phyloP scores from a whole-genome alignment of 2,797 vertebrate species.

The Intellagama lesueurii region DNA sequence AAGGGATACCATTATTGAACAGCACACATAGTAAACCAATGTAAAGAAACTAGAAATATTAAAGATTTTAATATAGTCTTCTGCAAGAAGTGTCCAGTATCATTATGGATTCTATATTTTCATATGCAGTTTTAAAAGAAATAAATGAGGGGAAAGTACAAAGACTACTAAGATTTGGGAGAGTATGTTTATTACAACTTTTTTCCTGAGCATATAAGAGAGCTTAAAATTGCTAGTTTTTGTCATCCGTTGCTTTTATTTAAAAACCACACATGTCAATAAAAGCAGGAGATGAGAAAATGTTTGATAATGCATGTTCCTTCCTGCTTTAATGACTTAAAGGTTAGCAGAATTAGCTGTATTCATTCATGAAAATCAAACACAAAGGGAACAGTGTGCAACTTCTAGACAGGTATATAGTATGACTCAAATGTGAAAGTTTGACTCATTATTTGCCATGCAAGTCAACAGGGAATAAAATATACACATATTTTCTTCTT shows the following conservation, averaged over 20 bases:
- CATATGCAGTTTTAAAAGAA: conserved; percentile 49
- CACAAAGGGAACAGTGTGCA: conserved; percentile 48
- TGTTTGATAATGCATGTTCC: conserved; percentile 39
- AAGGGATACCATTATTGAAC: conserved; percentile 58
- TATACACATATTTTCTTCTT: neutral
- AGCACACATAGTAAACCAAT: conserved; percentile 43
- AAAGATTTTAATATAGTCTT: conserved; percentile 49
- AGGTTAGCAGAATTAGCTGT: conserved; percentile 52
- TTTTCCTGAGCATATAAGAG: conserved; percentile 45
- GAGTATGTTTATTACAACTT: conserved; percentile 67
- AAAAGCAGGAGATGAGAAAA: conserved; percentile 18
- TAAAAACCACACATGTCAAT: conserved; percentile 26
- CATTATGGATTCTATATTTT: conserved; percentile 29
- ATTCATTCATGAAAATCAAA: conserved; percentile 34
- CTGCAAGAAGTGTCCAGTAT: conserved; percentile 44
- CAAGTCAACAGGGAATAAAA: conserved; percentile 9
- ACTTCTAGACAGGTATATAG: conserved; percentile 40
- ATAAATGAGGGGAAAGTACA: conserved; percentile 46
- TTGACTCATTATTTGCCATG: conserved; percentile 11
- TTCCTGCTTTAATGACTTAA: conserved; percentile 56
- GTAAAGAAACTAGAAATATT: conserved; percentile 58
- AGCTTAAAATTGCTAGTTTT: conserved; percentile 49
- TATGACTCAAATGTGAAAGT: conserved; percentile 37
- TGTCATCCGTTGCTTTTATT: conserved; percentile 41
- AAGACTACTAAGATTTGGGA: conserved; percentile 38